Conservation (phyloP, 2,113 vertebrate genomes). For the Ivindomyrus marchei region DNA sequence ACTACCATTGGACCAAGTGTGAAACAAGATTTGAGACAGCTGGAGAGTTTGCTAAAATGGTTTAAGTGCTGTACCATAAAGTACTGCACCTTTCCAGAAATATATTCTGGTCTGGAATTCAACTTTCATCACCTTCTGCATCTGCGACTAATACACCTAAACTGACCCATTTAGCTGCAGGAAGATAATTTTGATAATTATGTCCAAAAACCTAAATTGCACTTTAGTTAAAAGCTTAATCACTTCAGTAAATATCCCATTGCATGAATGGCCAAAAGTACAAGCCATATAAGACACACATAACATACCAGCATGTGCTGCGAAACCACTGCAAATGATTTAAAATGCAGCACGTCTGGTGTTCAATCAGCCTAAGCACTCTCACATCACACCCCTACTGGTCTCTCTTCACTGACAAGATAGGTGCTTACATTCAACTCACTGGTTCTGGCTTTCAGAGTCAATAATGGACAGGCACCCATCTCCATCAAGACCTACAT, state of each 20-base stretch:
- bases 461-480: neutral
- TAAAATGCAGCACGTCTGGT: neutral
- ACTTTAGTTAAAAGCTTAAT: neutral
- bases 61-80: neutral
- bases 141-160: neutral
- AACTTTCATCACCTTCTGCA: neutral
- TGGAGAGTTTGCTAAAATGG: neutral
- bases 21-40: neutral
- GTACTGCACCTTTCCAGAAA: neutral
- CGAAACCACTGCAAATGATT: neutral
- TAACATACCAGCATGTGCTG: neutral
- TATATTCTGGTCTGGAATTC: neutral
- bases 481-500: neutral
- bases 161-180: neutral
- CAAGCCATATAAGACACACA: neutral
- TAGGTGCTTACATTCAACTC: neutral
- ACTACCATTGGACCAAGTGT: neutral
- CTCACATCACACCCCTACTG: neutral
- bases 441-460: neutral
- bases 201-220: neutral
- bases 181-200: neutral
- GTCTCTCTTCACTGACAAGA: neutral
- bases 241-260: neutral
- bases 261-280: neutral
- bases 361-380: neutral